Percentiles rank a stretch among this genome's conserved stretches.
phyloP scores from a whole-genome alignment of 2,797 vertebrate genomes.

The Pantherophis vulpinus region DNA sequence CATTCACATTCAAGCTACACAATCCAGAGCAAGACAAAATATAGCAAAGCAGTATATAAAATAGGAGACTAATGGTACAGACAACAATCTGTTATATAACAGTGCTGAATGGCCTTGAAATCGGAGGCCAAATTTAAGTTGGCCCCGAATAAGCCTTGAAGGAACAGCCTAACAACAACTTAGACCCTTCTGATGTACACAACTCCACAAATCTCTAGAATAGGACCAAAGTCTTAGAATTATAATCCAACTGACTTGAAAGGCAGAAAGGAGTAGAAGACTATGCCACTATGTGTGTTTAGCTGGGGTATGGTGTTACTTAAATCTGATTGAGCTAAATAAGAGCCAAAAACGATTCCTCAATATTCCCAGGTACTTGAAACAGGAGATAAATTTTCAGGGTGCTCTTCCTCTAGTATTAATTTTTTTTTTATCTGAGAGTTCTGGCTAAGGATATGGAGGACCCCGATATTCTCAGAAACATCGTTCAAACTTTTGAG shows the following conservation, averaged over 20 bases:
- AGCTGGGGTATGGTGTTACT: no score
- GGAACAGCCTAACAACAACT: not conserved
- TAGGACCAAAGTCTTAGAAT: not conserved
- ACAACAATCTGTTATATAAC: not conserved
- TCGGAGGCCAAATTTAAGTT: not conserved
- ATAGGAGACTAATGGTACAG: no score
- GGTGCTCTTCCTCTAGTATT: not conserved
- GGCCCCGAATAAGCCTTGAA: not conserved
- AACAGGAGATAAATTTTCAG: not conserved
- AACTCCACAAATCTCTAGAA: not conserved
- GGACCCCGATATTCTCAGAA: not conserved
- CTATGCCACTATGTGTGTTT: not conserved
- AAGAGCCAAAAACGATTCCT: not conserved
- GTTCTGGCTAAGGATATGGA: not conserved
- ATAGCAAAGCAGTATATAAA: not conserved
- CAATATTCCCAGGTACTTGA: not conserved
- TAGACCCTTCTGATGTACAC: not conserved
- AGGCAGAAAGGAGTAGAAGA: not conserved
- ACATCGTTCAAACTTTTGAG: not conserved
- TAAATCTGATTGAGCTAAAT: not conserved
- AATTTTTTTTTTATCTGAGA: not conserved
- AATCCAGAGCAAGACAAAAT: not conserved
- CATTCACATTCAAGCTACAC: not conserved
- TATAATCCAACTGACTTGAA: not conserved
- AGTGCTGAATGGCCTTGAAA: not conserved